A percentile compares a stretch with the other conserved stretches of the same genome.
Evolutionary conservation across 2,113 vertebrate genomes (phyloP).

Genomic region (Carassius gibelio): DNA sequence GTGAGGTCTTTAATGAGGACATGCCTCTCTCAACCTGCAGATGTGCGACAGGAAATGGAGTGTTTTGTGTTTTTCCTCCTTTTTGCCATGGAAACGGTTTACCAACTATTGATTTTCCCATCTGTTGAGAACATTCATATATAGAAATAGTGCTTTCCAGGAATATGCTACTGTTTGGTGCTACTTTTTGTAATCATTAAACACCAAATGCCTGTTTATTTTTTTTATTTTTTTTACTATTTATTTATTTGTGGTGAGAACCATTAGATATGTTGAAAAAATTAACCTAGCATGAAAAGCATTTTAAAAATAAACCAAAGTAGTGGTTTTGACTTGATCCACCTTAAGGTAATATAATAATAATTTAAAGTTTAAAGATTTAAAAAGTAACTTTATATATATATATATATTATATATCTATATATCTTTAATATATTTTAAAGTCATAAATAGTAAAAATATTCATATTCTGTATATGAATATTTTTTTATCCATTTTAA

Average conservation of each 20-base stretch:
- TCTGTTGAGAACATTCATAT: neutral
- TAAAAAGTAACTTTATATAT: neutral
- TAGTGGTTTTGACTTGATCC: no score
- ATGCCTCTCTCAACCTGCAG: neutral
- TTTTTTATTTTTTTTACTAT: neutral
- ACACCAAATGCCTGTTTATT: no score
- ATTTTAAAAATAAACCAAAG: no score
- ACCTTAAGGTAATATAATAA: no score
- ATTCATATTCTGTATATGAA: no score
- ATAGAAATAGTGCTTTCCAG: neutral
- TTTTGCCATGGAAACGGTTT: slow-evolving; percentile 68
- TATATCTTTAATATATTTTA: no score
- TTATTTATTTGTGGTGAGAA: neutral
- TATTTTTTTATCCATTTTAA: no score
- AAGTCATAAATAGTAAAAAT: no score
- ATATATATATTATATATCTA: neutral
- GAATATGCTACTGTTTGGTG: neutral
- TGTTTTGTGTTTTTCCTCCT: neutral
- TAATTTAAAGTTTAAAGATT: no score
- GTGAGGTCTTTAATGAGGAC: neutral
- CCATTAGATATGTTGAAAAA: no score
- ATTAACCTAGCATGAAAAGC: no score
- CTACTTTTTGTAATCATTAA: neutral
- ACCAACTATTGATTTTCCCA: slow-evolving; percentile 50
- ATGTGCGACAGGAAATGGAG: slow-evolving; percentile 19